phyloP scores from a whole-genome alignment of 1,140 invertebrate genomes.

The Camponotus floridanus region DNA sequence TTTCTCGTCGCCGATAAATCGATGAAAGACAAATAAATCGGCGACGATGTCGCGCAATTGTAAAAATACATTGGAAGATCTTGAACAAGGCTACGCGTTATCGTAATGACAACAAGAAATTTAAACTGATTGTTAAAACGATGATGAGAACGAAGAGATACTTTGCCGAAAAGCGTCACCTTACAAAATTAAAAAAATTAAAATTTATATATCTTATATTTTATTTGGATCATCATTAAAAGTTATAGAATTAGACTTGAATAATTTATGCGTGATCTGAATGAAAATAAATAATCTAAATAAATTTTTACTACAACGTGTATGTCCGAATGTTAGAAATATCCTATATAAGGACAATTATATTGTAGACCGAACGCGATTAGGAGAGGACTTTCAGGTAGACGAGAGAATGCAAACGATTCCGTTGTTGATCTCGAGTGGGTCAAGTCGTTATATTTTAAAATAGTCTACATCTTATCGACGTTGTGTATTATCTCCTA shows the following conservation, averaged over 20 bases:
- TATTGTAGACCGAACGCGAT: neutral
- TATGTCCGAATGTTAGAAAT: neutral
- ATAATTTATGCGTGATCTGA: neutral
- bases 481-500: constrained; percentile 64
- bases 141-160: neutral
- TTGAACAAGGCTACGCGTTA: constrained; percentile 57
- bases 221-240: neutral
- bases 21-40: constrained; percentile 52
- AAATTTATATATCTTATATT: neutral
- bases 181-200: neutral
- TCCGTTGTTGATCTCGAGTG: constrained; percentile 62
- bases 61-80: constrained; percentile 61
- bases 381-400: constrained; percentile 7
- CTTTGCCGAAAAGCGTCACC: neutral
- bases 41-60: constrained; percentile 24
- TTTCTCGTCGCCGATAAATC: constrained; percentile 8
- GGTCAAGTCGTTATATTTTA: constrained; percentile 69
- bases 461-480: constrained; percentile 72
- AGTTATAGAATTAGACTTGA: neutral
- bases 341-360: neutral
- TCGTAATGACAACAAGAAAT: constrained; percentile 37
- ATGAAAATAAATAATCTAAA: neutral
- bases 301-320: neutral
- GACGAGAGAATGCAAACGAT: neutral
- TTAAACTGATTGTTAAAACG: neutral